phyloP scores from a whole-genome alignment of 30 jellyfish, hydroid and myxozoan genomes.

The Euphysa ruthae region DNA sequence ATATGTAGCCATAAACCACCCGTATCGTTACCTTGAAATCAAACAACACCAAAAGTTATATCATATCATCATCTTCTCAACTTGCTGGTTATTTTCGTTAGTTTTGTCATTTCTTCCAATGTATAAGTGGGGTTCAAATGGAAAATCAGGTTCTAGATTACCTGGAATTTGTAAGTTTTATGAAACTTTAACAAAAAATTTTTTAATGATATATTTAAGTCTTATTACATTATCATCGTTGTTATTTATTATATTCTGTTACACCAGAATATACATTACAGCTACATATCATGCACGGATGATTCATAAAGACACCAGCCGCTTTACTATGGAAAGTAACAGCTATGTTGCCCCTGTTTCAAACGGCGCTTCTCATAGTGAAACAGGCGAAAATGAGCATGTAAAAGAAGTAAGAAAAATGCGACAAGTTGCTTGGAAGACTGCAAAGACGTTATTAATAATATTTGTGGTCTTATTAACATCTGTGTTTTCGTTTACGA shows the following conservation, averaged over 20 bases:
- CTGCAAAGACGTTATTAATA: neutral
- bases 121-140: constrained; percentile 6
- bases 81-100: neutral
- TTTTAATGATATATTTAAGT: neutral
- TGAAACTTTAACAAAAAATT: neutral
- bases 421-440: neutral
- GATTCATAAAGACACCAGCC: too few relatives aligned
- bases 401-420: neutral
- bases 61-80: too few relatives aligned
- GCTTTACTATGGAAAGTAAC: neutral
- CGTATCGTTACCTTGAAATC: too few relatives aligned
- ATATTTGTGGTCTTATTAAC: neutral
- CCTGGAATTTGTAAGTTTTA: neutral
- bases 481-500: neutral
- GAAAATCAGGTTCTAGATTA: neutral
- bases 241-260: neutral
- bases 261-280: neutral
- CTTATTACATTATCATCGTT: neutral
- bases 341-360: too few relatives aligned
- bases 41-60: too few relatives aligned
- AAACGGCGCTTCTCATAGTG: neutral
- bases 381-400: neutral
- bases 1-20: constrained; percentile 6
- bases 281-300: neutral
- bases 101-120: neutral